Evolutionary conservation across 2,797 vertebrate species (phyloP), one percentile per base, ranked within the genome.

Genomic region (Falco berigora): DNA sequence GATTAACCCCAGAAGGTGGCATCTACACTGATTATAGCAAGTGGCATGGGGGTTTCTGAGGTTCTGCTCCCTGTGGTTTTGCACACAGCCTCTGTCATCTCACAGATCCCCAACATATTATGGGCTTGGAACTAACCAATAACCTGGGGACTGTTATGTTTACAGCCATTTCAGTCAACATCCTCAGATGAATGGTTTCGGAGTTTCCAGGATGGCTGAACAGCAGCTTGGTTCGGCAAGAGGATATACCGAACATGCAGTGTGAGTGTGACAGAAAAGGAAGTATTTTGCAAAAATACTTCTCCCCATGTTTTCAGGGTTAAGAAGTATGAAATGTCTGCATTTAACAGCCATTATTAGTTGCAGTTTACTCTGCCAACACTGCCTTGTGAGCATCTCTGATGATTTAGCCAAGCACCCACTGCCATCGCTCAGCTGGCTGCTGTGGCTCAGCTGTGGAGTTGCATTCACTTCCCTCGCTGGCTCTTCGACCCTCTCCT

Each of bases 301-400:
- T 88, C 38, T 95, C 8, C 38, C 4, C 3, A 7, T 5, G 69
- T 86, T 86, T 76, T 71, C 83, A 79, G 82, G 72, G 44, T 34
- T 92, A 85, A 94, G 71, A 83, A 24, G 22, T 83, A 66, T 63
- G 81, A 89, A 92, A 74, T 82, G 52, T 23, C 56, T 82, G 75
- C 53, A 56, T 93, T 96, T 93, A 96, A 67, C 78, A 90, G 59
- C 62, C 44, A 12, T 61, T 92, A 86, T 90, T 94, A 94, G 84
- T 95, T 93, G 73, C 62, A 44, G 46, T 64, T 92, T 86, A 30
- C 36, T 63, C 47, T 94, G 63, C 79, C 93, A 88, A 4, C 36
- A 28, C 17, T 56, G 59, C 74, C 52, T 77, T 82, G 89, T 76
- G 85, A 90, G 30, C 87, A 38, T 68, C 72, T 83, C 78, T 71